Percentiles rank a stretch among this genome's conserved stretches.
Evolutionary conservation across 2,797 vertebrate species (phyloP).

Genomic region (Eptatretus atami): DNA sequence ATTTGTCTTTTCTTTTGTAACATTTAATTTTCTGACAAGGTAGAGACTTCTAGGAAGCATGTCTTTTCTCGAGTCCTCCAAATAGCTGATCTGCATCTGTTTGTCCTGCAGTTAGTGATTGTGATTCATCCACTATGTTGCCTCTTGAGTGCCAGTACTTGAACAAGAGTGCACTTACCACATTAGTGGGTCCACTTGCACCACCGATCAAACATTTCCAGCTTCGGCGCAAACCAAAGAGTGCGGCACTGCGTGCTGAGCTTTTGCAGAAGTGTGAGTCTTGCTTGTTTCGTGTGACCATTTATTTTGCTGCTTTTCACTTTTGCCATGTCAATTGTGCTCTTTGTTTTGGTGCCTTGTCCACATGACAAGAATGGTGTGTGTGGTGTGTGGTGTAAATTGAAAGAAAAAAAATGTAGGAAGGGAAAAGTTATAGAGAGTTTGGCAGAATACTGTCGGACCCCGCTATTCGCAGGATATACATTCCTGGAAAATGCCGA

Average conservation of each 20-base stretch:
- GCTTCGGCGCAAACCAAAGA: conserved; percentile 85
- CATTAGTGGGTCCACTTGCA: conserved; percentile 65
- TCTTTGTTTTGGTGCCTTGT: too few species aligned
- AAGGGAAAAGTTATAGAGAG: too few species aligned
- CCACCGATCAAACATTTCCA: conserved; percentile 94
- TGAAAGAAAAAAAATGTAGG: too few species aligned
- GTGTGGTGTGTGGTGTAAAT: too few species aligned
- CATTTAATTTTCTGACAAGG: neutral
- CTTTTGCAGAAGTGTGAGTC: conserved; percentile 77
- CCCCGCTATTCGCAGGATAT: too few species aligned
- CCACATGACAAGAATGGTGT: too few species aligned
- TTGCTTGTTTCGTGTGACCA: neutral
- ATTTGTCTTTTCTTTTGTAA: neutral
- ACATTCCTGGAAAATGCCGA: too few species aligned
- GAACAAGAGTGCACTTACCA: conserved; percentile 77
- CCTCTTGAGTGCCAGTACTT: conserved; percentile 87
- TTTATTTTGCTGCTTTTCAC: too few species aligned
- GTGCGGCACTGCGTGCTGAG: conserved; percentile 74
- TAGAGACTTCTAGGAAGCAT: neutral
- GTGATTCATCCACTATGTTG: conserved; percentile 75
- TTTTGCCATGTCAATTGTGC: too few species aligned
- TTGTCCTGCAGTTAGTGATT: conserved; percentile 38
- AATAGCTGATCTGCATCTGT: neutral
- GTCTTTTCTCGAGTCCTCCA: too few species aligned
- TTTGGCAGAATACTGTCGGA: too few species aligned